Evolutionary conservation across 2,797 vertebrate species (phyloP).

Genomic region (Lateolabrax maculatus): DNA sequence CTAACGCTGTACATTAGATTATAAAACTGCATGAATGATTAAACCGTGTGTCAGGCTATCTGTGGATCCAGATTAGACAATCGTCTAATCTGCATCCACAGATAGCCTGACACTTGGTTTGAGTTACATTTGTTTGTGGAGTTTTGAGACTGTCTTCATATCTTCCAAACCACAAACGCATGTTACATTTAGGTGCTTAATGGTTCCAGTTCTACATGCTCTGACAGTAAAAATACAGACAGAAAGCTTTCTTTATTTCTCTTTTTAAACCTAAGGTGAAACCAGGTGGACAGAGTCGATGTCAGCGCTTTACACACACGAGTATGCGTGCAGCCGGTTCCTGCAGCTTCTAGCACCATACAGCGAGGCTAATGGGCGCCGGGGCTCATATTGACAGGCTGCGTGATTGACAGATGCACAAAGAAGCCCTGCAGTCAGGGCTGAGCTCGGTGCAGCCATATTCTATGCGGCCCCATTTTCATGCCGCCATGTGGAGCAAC

Average conservation of each 20-base stretch:
- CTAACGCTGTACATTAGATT: too few relatives aligned
- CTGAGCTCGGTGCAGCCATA: conserved; percentile 44
- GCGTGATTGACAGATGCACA: conserved; percentile 68
- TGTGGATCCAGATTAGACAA: too few relatives aligned
- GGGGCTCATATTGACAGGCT: conserved; percentile 59
- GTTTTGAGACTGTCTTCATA: not conserved
- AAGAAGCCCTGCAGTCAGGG: conserved; percentile 60
- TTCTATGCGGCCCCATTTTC: conserved; percentile 42
- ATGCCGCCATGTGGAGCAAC: conserved; percentile 37
- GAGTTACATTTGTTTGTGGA: not conserved
- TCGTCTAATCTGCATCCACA: not conserved
- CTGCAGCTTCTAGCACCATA: conserved; percentile 52
- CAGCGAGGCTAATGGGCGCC: conserved; percentile 62
- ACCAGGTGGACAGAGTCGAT: not conserved
- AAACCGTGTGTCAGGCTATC: too few relatives aligned
- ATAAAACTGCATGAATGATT: too few relatives aligned
- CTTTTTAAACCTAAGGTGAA: not conserved
- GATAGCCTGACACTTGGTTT: not conserved
- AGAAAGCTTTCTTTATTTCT: not conserved
- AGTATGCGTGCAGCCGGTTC: conserved; percentile 41
- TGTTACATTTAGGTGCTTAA: not conserved
- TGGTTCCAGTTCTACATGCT: not conserved
- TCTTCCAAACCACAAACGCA: not conserved
- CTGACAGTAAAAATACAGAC: not conserved
- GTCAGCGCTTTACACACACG: conserved; percentile 17